Evolutionary conservation across 2,113 vertebrate genomes (phyloP).

Genomic region (Brachypodius melanocephalos): DNA sequence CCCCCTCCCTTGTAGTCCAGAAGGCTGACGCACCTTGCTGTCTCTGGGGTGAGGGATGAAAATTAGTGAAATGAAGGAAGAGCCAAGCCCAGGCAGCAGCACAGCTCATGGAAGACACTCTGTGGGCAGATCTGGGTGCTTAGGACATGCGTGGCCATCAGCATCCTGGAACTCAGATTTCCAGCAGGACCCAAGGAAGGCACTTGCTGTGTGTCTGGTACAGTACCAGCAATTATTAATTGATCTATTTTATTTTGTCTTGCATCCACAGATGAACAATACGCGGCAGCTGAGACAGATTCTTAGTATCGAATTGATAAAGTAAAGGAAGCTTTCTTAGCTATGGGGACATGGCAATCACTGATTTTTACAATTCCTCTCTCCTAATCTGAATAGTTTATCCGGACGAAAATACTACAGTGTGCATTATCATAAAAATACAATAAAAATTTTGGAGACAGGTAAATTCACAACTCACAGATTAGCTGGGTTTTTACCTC

Average conservation of each 20-base stretch:
- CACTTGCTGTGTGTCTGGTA: background rate
- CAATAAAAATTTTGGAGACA: background rate
- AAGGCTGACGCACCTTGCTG: background rate
- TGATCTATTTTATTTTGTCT: background rate
- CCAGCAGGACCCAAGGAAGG: background rate
- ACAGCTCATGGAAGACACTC: rapidly evolving
- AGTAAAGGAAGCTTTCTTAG: background rate
- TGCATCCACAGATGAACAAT: background rate
- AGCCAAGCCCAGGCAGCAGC: background rate
- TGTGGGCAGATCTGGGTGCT: background rate
- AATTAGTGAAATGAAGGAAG: background rate
- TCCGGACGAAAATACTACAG: background rate
- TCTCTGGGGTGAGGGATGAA: background rate
- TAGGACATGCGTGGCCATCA: background rate
- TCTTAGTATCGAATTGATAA: background rate
- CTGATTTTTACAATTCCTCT: background rate
- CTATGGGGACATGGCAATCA: background rate
- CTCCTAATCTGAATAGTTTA: background rate
- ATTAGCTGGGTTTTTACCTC: background rate
- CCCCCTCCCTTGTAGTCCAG: background rate
- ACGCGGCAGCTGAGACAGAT: background rate
- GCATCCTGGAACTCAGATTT: background rate
- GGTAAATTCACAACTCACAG: background rate
- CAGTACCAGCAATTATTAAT: background rate
- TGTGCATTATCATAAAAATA: background rate